A percentile compares a stretch with the other conserved stretches of the same genome.
Conservation (phyloP, 2,113 vertebrate species). For the Tyto alba region DNA sequence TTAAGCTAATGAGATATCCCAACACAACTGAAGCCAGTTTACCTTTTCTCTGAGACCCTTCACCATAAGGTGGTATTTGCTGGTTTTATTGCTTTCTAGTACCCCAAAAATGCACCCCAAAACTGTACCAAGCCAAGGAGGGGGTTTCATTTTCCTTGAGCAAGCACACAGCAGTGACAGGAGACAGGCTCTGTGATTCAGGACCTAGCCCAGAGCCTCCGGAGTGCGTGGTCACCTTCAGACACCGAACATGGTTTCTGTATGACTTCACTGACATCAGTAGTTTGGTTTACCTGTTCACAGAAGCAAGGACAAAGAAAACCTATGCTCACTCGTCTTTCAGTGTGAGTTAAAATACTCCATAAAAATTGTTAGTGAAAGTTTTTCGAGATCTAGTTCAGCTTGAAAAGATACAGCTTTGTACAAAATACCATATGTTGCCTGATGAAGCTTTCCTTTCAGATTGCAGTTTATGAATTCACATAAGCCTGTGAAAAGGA, state of each 20-base stretch:
- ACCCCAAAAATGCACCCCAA: background rate
- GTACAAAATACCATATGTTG: background rate
- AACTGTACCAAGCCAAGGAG: background rate
- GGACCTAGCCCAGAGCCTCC: background rate
- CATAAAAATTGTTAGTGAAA: background rate
- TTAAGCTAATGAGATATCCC: background rate
- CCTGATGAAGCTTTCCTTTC: background rate
- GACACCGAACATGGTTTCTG: rapidly evolving
- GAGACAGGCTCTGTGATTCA: background rate
- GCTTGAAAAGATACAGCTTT: background rate
- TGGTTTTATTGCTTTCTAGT: background rate
- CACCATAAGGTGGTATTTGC: background rate
- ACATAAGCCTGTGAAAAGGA: background rate
- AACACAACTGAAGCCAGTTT: background rate
- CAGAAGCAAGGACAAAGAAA: background rate
- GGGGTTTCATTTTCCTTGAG: background rate
- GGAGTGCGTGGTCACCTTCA: background rate
- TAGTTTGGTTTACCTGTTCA: background rate
- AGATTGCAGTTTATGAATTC: conserved; percentile 8
- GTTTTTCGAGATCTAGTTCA: background rate
- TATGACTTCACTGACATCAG: background rate
- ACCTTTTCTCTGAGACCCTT: background rate
- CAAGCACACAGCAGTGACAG: background rate
- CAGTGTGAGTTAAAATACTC: background rate
- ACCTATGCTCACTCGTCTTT: background rate